Base-by-base conservation (phyloP, 2,113 vertebrate species). In the Silurus meridionalis region DNA sequence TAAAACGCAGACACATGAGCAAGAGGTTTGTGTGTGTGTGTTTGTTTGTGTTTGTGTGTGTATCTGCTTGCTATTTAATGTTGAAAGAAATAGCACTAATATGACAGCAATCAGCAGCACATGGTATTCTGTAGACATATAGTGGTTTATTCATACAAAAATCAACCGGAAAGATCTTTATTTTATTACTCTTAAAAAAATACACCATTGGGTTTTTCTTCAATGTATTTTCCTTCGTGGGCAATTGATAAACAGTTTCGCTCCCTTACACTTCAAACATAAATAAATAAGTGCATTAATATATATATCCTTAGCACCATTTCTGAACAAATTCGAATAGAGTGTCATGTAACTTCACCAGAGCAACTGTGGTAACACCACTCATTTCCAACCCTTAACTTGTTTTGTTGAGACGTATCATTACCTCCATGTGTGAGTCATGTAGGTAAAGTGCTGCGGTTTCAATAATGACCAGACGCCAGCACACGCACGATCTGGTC, bases 31-130 rank as follows among this genome's bases (percentile, higher is more conserved):
- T 48, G 60, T 64, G 60, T 64, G 74, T 72, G 78, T 72, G 50
- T 48, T 46, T 57, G 61, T n/a, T 15, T 80, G 85, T 55, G 55
- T 82, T 58, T 84, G 61, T 71, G 55, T 79, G 23, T 79, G 83
- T 23, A 55, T n/a, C 53, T 82, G 48, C 46, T 83, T 91, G 83
- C 89, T 48, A 69, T 85, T 91, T 90, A 52, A 61, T 90, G 82
- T 89, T 21, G 50, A 82, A 80, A 50, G 14, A 67, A 50, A 71
- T 71, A 85, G 37, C 61, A 57, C 55, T 61, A 84, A 61, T 37
- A 84, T 77, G 72, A 23, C 64, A 11, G 21, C 77, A 80, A 17
- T 86, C 28, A 57, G 77, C 53, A 58, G 13, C 61, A 57, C 61
- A 46, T 69, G 53, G 9, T 21, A 15, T 23, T 21, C 72, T 4